Evolutionary conservation across 2,113 vertebrate genomes (phyloP), one percentile per base, ranked within the genome.

Genomic region (Megaceryle torquata): DNA sequence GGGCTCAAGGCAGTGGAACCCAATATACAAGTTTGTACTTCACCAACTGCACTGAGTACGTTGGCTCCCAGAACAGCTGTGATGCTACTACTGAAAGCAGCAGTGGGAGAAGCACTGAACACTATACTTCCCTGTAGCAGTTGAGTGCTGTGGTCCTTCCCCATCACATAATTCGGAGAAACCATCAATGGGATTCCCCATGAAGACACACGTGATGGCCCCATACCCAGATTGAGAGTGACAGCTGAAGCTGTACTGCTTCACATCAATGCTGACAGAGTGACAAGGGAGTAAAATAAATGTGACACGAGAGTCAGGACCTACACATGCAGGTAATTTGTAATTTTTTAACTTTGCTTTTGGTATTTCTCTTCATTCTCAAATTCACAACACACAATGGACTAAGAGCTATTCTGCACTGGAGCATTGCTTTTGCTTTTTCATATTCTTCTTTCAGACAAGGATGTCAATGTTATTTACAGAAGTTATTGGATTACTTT

Each of bases 171-270:
- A n/a, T 33, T 81, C 51, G 70, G 48, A 60, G 51, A 67, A 91
- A 51, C 2, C 17, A 78, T 20, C 4, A 10, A 10, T 16, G 13
- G 39, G 77, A 69, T 33, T 74, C 18, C 19, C 5, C n/a, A 8
- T 3, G 29, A 81, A 44, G 50, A 70, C 20, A 61, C 0, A 0
- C 0, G 2, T n/a, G 24, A 31, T 39, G 37, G 35, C 15, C 41
- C 59, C 12, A 9, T 5, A 21, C 16, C 26, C 50, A 31, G 33
- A 26, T 14, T 88, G 63, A 72, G 13, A 33, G 50, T 5, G 29
- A n/a, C 19, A 51, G 41, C 1, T 15, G 65, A 78, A 79, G 46
- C 16, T 1, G 2, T 9, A 18, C 31, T 26, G 46, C 37, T 70
- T 84, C 33, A 39, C 25, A 13, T 18, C 26, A n/a, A 22, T 6